phyloP scores from a whole-genome alignment of 2,797 vertebrate genomes.

The Sylvilagus floridanus region DNA sequence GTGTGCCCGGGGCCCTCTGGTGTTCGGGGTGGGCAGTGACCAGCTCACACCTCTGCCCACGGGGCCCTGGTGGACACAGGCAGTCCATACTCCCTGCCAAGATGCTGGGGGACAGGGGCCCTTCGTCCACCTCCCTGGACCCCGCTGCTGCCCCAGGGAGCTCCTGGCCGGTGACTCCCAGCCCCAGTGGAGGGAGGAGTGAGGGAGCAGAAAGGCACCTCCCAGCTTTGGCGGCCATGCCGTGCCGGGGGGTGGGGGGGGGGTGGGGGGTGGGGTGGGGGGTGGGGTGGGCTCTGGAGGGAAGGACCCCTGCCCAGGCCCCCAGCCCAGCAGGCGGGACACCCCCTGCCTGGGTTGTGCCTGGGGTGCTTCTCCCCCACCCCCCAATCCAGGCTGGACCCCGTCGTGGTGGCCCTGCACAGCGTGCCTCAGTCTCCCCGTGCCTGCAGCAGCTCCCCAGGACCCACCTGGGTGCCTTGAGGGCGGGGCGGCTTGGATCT shows the following conservation, averaged over 20 bases:
- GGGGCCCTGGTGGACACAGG: not conserved
- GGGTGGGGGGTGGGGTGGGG: too few relatives aligned
- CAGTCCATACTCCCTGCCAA: not conserved
- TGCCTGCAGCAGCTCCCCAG: not conserved
- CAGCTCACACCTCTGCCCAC: not conserved
- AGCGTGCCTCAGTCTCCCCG: not conserved
- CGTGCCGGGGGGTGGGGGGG: too few relatives aligned
- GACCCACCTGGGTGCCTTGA: not conserved
- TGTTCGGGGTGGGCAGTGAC: too few relatives aligned
- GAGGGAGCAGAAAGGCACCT: too few relatives aligned
- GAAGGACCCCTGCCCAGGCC: too few relatives aligned
- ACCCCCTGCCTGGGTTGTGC: too few relatives aligned
- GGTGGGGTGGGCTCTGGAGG: too few relatives aligned
- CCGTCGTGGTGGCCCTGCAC: accelerated
- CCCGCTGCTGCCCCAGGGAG: not conserved
- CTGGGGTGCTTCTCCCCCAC: not conserved
- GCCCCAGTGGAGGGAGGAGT: too few relatives aligned
- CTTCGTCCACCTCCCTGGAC: not conserved
- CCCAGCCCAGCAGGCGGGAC: too few relatives aligned
- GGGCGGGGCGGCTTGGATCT: not conserved
- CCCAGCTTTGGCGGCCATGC: too few relatives aligned
- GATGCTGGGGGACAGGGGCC: not conserved
- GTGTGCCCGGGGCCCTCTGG: too few relatives aligned
- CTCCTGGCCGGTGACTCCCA: too few relatives aligned
- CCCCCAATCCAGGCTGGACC: not conserved